Evolutionary conservation across 2,888 invertebrate species (phyloP), one percentile per base, ranked within the genome.

Genomic region (Fissipunctia ypsillon): DNA sequence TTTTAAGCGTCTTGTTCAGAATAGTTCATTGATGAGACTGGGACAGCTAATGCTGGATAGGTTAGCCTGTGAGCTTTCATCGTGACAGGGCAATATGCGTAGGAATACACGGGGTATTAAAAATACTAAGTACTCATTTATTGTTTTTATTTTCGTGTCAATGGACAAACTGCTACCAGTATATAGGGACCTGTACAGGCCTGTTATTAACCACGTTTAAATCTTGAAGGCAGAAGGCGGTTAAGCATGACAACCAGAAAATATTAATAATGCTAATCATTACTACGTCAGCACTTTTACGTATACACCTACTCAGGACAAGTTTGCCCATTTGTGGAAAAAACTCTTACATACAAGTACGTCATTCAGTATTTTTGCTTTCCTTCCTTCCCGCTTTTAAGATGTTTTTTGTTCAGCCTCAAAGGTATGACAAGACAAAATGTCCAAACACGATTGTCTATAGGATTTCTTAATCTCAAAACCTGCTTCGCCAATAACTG

Each of bases 311-410:
- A 38, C 12, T 41, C 9, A 5, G 12, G 14, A 38, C 28, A 25
- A 72, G 31, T 45, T 57, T 5, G 1, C 9, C 25, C 48, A 10
- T 45, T 48, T 14, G 43, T 38, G 19, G 71, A 60, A 78, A 22
- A 35, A 41, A 14, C 7, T 50, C 35, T 57, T 41, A n/a, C 41
- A 12, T 69, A 45, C 73, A 76, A n/a, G 28, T 35, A 54, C 59
- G 81, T 81, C 76, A 80, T 59, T 41, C 3, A 35, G 5, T 45
- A 28, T 38, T 54, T 35, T 50, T 10, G n/a, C 35, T 60, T 79
- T 72, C 78, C 78, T 78, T 78, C 77, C 67, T 78, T 76, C 67
- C 56, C 7, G 10, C 48, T 43, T 48, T 52, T 54, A 6, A 35
- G 0, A 28, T 14, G 6, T n/a, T 25, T 25, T 25, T n/a, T 38